Percentiles rank a stretch among this genome's conserved stretches.
phyloP scores from a whole-genome alignment of 1,140 invertebrate species.

The Pseudobourletiella spinata region DNA sequence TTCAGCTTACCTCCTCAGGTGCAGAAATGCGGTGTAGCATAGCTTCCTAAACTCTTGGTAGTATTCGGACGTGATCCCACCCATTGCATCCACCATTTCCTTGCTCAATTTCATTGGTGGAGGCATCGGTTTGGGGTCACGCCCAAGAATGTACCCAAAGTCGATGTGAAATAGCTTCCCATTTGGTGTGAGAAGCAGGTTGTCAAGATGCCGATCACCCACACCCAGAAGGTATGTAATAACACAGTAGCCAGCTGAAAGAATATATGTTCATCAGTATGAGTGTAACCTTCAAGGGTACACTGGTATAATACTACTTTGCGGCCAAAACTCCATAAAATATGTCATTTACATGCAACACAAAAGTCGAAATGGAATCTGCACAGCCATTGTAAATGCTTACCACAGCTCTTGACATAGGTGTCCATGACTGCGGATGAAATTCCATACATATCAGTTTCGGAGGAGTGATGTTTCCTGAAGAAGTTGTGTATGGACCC shows the following conservation, averaged over 20 bases:
- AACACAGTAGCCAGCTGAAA: slow-evolving; percentile 89
- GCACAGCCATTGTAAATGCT: slow-evolving; percentile 30
- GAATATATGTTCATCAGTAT: too few species aligned
- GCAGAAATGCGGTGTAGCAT: slow-evolving; percentile 93
- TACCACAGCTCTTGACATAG: slow-evolving; percentile 90
- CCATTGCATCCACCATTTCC: slow-evolving; percentile 99
- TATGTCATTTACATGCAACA: too few species aligned
- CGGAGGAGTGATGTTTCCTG: slow-evolving; percentile 75
- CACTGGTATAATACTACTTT: too few species aligned
- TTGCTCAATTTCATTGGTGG: slow-evolving; percentile 97
- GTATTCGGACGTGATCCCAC: slow-evolving; percentile 82
- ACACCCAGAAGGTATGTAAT: slow-evolving; percentile 97
- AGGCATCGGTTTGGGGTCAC: slow-evolving; percentile 96
- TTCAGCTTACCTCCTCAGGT: slow-evolving; percentile 75
- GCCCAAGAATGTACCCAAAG: slow-evolving; percentile 96
- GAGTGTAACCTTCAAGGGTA: too few species aligned
- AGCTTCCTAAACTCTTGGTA: slow-evolving; percentile 90
- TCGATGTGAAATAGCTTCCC: slow-evolving; percentile 98
- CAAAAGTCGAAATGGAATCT: too few species aligned
- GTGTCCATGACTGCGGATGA: slow-evolving; percentile 92
- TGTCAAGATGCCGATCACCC: slow-evolving; percentile 96
- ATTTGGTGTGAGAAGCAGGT: slow-evolving; percentile 77
- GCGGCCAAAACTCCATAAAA: too few species aligned
- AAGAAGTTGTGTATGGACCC: slow-evolving; percentile 87
- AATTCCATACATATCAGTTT: slow-evolving; percentile 81